These are phyloP conservation scores for Notothenia rossii DNA, from an alignment of 2,113 vertebrate species.

Conservation along the genomic window DNA sequence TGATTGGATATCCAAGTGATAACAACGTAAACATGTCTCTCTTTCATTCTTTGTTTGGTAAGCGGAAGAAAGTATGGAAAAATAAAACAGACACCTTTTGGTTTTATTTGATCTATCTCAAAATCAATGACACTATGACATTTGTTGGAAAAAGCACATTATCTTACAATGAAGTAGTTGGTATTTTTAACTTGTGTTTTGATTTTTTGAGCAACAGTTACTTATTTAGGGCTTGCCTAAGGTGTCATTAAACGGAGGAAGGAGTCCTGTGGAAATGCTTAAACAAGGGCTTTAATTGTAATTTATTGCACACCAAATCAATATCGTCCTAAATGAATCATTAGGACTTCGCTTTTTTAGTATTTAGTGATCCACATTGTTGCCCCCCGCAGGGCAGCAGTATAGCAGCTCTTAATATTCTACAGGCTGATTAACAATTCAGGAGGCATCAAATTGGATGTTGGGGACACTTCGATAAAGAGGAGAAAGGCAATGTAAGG, in stretches of 20 bases:
- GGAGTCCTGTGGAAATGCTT: slow-evolving; percentile 15
- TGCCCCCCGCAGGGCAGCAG: slow-evolving; percentile 46
- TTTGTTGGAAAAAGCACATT: not conserved
- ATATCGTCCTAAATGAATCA: slow-evolving; percentile 61
- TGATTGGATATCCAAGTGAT: not conserved
- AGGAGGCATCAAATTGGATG: slow-evolving; percentile 55
- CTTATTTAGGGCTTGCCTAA: not conserved
- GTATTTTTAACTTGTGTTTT: not conserved
- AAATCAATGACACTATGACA: not conserved
- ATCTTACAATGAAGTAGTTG: not conserved
- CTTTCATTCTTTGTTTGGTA: too few species aligned
- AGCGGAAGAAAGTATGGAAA: not conserved
- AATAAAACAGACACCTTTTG: not conserved
- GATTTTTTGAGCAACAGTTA: slow-evolving; percentile 5
- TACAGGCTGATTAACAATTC: slow-evolving; percentile 72
- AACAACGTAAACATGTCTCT: too few species aligned
- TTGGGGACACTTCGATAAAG: slow-evolving; percentile 44
- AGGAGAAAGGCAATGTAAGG: slow-evolving; percentile 41
- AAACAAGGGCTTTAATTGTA: slow-evolving; percentile 40
- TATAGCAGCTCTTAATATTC: slow-evolving; percentile 71
- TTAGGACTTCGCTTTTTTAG: slow-evolving; percentile 50
- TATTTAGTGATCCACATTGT: slow-evolving; percentile 74
- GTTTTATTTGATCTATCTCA: not conserved
- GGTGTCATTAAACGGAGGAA: not conserved
- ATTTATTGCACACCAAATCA: slow-evolving; percentile 51